Evolutionary conservation across 1,140 invertebrate species (phyloP), one percentile per base, ranked within the genome.

Genomic region (Idris sp.): DNA sequence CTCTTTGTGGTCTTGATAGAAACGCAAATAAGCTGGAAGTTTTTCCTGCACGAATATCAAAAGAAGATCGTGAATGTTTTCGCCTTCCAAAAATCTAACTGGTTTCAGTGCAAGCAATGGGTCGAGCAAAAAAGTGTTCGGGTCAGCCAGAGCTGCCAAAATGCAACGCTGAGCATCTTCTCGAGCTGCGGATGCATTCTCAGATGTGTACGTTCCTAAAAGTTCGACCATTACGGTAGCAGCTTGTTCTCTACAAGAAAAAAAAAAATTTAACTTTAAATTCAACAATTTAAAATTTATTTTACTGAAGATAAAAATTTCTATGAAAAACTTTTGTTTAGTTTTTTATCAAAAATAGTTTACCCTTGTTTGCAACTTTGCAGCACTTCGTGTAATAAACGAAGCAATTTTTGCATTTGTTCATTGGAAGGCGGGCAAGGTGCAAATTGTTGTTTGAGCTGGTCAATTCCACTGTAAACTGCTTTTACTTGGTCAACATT

Each of bases 161-260:
- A 99, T 99, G 86, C 97, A 99, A 79, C 95, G 93, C 80, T 98
- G 96, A 4, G 97, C 97, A 90, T 99, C 97, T 88, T 98, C 96
- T 77, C 96, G 90, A 0, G 97, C 97, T 77, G 97, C 96, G 26
- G 96, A 97, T 1, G 97, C 97, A 89, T 98, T 98, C 81, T 98
- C 97, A 59, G 96, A 93, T 38, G 97, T 98, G 82, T 98, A 99
- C 0, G 97, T 98, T 8, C 96, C 94, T 22, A 99, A 85, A 2
- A 99, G 88, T 86, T 98, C 97, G 64, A 98, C 94, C 97, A 99
- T 98, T 0, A 98, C 96, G 86, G 97, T 96, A 15, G 96, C 93
- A 16, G 96, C 96, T 79, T 95, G 89, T 84, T 98, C 96, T 87
- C 96, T 95, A 83, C 15, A 31, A 87, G 65, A 59, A 30, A 43